Evolutionary conservation across 1,140 invertebrate species (phyloP).

Genomic region (Planococcus citri): DNA sequence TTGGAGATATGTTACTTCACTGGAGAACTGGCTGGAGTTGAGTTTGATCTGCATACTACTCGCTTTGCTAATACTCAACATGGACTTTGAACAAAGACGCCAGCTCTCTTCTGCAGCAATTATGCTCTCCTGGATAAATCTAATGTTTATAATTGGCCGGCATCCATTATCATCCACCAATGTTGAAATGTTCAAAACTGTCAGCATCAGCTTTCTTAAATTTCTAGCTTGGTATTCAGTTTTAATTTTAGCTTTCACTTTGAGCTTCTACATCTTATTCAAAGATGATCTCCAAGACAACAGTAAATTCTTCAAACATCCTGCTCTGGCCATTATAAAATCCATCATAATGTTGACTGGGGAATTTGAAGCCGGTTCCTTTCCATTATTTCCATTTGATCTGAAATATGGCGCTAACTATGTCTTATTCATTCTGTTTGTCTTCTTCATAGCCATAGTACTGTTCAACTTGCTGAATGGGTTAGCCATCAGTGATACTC

Average conservation of each 20-base stretch:
- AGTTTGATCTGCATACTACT: constrained; percentile 46
- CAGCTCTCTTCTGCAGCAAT: constrained; percentile 48
- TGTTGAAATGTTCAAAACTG: constrained; percentile 63
- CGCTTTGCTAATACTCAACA: constrained; percentile 35
- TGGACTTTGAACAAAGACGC: constrained; percentile 38
- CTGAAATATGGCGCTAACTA: constrained; percentile 51
- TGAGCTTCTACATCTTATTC: constrained; percentile 64
- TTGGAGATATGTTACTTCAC: constrained; percentile 45
- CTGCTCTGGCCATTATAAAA: constrained; percentile 55
- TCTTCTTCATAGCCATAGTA: constrained; percentile 66
- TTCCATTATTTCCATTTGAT: constrained; percentile 54
- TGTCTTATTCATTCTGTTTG: constrained; percentile 59
- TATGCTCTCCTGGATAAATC: constrained; percentile 55
- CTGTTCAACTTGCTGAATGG: constrained; percentile 68
- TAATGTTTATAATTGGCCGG: constrained; percentile 61
- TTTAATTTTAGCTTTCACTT: constrained; percentile 61
- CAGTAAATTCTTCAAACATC: constrained; percentile 43
- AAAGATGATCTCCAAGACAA: constrained; percentile 34
- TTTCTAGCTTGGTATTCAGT: constrained; percentile 65
- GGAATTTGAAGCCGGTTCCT: constrained; percentile 59
- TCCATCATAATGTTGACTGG: constrained; percentile 72
- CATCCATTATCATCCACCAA: constrained; percentile 56
- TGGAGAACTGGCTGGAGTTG: constrained; percentile 59
- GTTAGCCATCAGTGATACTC: constrained; percentile 64
- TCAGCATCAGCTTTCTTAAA: constrained; percentile 62